Base-by-base conservation (phyloP, 1,140 invertebrate genomes). In the Cepaea nemoralis region DNA sequence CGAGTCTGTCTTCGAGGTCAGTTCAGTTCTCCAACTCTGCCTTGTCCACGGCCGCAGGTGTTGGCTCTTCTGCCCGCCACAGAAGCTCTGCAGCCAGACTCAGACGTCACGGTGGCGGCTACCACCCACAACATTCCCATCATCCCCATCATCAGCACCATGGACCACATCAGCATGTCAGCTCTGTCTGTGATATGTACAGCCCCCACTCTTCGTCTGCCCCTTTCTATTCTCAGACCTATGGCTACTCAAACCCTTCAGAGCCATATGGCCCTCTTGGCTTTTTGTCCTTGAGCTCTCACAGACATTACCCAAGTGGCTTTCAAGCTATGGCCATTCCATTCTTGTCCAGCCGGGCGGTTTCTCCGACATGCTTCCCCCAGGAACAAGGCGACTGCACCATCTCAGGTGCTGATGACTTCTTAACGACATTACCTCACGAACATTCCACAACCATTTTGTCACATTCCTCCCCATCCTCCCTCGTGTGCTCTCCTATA, bases 1-100 rank as follows among this genome's bases (percentile, higher is more conserved):
- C 24, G 35, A 82, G 83, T 37, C 39, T 40, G 45, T 81, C 82
- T 22, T 76, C 78, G 10, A 75, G 71, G 42, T 48, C 73, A 50
- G 50, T 50, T 45, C 59, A 27, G 42, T 75, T 59, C 75, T 45
- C 78, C 14, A 40, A 63, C 14, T 83, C 79, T 39, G 40, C 79
- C 66, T 77, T 37, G 24, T 77, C 45, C 79, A 40, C 37, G 67
- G 37, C 50, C 14, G 12, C 75, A 63, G 55, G 75, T n/a, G 35
- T 50, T 63, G 37, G 50, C 19, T 63, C 75, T 10, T 22, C 75
- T 66, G 45, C 39, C 40, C 40, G 59, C 37, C 55, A 39, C 42
- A 42, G 78, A 50, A 33, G 19, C n/a, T 79, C 77, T 33, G 59
- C 77, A 42, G 40, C 70, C 16, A 6, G 67, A 70, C 59, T 74